A percentile compares a stretch with the other conserved stretches of the same genome.
Evolutionary conservation across 2,888 invertebrate genomes (phyloP).

Genomic region (Tachystola acroxantha): DNA sequence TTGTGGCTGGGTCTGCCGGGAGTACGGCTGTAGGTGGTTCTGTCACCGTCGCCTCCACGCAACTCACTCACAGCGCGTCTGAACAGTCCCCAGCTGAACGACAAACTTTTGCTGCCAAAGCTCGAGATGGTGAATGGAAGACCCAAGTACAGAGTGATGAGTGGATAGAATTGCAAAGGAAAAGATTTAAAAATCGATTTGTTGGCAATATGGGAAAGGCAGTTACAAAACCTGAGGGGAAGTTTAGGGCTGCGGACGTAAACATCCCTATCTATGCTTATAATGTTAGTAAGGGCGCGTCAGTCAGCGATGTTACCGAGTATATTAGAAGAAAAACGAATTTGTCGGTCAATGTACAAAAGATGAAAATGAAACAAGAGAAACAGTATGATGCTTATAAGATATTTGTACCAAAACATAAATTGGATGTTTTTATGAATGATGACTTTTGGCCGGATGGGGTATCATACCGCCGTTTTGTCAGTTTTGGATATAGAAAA

Average conservation of each 20-base stretch:
- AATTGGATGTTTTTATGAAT: constrained; percentile 13
- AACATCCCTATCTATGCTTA: constrained; percentile 16
- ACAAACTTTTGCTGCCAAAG: background rate
- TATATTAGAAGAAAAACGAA: constrained; percentile 14
- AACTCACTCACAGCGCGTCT: background rate
- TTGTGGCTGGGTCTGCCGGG: background rate
- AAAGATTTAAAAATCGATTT: constrained; percentile 13
- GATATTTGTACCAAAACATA: constrained; percentile 15
- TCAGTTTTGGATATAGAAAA: constrained; percentile 9
- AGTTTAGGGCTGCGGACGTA: constrained; percentile 18
- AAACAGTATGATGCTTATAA: constrained; percentile 16
- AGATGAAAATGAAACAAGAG: constrained; percentile 12
- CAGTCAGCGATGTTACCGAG: constrained; percentile 10
- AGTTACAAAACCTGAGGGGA: constrained; percentile 1
- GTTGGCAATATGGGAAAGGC: constrained; percentile 10
- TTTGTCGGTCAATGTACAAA: constrained; percentile 10
- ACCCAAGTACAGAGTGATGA: background rate
- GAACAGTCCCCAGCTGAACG: background rate
- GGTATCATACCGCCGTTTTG: constrained; percentile 15
- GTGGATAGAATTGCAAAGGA: constrained; percentile 11
- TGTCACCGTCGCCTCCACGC: background rate
- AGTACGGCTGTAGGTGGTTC: background rate
- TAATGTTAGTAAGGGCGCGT: constrained; percentile 14
- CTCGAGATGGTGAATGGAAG: constrained; percentile 10
- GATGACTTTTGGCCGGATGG: constrained; percentile 20